These are phyloP conservation scores for Cylloceria caligata DNA, from an alignment of 2,888 invertebrate genomes.

Conservation along the genomic window DNA sequence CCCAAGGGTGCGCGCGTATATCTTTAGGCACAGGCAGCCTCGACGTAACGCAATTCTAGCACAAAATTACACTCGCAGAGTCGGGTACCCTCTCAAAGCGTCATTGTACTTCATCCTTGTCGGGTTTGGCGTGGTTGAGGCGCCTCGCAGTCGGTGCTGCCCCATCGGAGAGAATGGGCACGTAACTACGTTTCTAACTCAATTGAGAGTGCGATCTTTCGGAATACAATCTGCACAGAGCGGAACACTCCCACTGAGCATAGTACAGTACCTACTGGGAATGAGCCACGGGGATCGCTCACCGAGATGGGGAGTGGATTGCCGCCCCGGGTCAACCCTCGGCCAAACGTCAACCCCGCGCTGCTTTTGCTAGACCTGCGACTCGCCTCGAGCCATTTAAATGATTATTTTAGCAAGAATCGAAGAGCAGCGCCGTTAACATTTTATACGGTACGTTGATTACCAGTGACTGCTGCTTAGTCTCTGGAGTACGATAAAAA, in stretches of 20 bases:
- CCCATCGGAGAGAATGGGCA: slow-evolving; percentile 72
- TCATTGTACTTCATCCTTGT: slow-evolving; percentile 44
- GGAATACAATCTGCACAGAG: slow-evolving; percentile 64
- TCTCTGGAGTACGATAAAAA: slow-evolving; percentile 56
- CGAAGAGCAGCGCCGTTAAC: slow-evolving; percentile 36
- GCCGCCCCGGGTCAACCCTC: slow-evolving; percentile 50
- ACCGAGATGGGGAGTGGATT: slow-evolving; percentile 33
- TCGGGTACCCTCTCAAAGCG: slow-evolving; percentile 46
- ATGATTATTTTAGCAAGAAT: slow-evolving; percentile 67
- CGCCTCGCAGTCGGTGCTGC: slow-evolving; percentile 64
- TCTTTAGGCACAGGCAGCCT: slow-evolving; percentile 67
- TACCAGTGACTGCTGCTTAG: slow-evolving; percentile 30
- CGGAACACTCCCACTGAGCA: slow-evolving; percentile 6
- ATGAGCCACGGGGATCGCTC: slow-evolving; percentile 33
- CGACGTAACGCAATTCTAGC: slow-evolving; percentile 76
- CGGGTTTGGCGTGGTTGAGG: slow-evolving; percentile 53
- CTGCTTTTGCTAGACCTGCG: not conserved
- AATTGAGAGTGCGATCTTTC: slow-evolving; percentile 77
- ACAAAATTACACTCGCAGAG: slow-evolving; percentile 73
- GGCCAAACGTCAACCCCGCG: slow-evolving; percentile 42
- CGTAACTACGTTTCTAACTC: slow-evolving; percentile 78
- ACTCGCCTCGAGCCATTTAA: slow-evolving; percentile 55
- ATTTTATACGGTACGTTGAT: slow-evolving; percentile 42
- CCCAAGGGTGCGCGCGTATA: slow-evolving; percentile 46
- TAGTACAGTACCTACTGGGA: not conserved